Evolutionary conservation across 2,797 vertebrate genomes (phyloP), one percentile per base, ranked within the genome.

Genomic region (Artibeus jamaicensis): DNA sequence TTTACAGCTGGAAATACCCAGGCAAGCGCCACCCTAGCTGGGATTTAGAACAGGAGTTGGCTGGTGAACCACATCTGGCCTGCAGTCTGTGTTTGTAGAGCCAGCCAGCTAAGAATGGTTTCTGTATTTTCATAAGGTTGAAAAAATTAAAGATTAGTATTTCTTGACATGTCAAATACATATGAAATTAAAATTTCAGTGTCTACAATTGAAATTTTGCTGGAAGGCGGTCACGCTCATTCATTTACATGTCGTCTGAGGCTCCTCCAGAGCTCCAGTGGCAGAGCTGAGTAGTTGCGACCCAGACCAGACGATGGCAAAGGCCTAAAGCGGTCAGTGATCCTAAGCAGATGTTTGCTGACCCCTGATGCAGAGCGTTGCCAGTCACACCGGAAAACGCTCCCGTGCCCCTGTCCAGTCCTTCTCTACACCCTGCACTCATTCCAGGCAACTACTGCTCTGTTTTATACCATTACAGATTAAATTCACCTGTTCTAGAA

Each of bases 151-250:
- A 84, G 32, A 94, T 86, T 85, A 71, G 24, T 70, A 90, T n/a
- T 97, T 92, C 50, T 79, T 90, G 90, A 65, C 78, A 88, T 62
- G 19, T 73, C 73, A 96, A 71, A 57, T 76, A 68, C 4, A 79
- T 92, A 96, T 74, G 71, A 93, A 96, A 93, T 96, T 94, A 77
- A 97, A 82, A 92, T 95, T 88, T 87, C 92, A 74, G 10, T 86
- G 68, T 85, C 82, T 62, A 74, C 55, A 94, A 87, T 94, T 78
- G 92, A 86, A 87, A 77, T 62, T 26, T 78, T 86, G 37, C 46
- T 95, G 92, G 73, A 83, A 85, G 1, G 6, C 1, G 76, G 92
- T 59, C 46, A 26, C 46, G 9, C 10, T 86, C 3, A 19, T 53
- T 59, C 70, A 71, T 96, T 86, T 93, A 79, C 70, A 48, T 67